Percentiles rank a stretch among this genome's conserved stretches.
phyloP scores from a whole-genome alignment of 2,113 vertebrate species.

The Erythrolamprus reginae region DNA sequence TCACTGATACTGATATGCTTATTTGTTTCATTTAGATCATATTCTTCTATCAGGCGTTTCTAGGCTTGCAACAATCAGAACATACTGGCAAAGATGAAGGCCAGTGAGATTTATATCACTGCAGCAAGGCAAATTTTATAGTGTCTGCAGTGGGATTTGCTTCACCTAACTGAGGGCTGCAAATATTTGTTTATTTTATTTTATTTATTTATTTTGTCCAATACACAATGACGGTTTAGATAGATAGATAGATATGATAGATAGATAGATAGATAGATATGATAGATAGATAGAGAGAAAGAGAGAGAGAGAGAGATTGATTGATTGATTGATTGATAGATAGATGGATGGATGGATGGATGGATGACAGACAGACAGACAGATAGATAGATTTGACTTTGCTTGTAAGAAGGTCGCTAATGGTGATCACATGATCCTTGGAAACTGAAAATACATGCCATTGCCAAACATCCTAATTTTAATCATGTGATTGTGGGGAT shows the following conservation, averaged over 20 bases:
- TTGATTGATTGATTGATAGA: too few relatives aligned
- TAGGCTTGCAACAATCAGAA: background rate
- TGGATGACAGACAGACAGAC: too few relatives aligned
- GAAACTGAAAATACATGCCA: background rate
- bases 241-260: too few relatives aligned
- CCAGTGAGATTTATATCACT: background rate
- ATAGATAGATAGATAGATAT: too few relatives aligned
- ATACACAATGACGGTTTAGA: too few relatives aligned
- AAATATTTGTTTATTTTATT: too few relatives aligned
- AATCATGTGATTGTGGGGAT: background rate
- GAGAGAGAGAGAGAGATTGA: too few relatives aligned
- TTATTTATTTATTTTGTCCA: too few relatives aligned
- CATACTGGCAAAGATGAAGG: background rate
- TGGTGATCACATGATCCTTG: background rate
- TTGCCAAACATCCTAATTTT: background rate
- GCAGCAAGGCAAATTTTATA: background rate
- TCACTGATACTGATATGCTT: background rate
- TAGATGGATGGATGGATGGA: too few relatives aligned
- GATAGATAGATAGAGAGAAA: too few relatives aligned
- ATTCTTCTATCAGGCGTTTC: background rate
- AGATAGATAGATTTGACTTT: too few relatives aligned
- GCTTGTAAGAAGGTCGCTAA: background rate
- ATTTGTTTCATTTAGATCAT: background rate
- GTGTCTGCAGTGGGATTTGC: background rate
- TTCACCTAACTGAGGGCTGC: background rate